Evolutionary conservation across 2,797 vertebrate species (phyloP), one percentile per base, ranked within the genome.

Genomic region (Todus mexicanus): DNA sequence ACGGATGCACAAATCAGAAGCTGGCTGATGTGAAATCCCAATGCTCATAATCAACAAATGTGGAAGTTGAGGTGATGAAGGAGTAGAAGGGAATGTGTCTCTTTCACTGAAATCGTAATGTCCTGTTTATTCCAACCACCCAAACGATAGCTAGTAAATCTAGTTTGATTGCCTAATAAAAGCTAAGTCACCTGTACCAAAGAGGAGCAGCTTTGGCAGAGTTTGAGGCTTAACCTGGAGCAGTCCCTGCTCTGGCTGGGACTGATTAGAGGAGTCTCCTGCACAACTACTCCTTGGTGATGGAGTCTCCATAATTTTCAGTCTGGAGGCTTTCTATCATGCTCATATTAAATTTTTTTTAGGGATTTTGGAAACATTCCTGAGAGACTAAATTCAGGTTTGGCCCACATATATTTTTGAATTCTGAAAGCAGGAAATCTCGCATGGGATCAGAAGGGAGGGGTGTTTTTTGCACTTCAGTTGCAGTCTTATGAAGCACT

Each of bases 61-160:
- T 64, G 83, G 92, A 80, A 18, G n/a, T 93, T 87, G 75, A 87
- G n/a, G 22, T 0, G 3, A 81, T 45, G 72, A 70, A 82, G 48
- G 18, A 85, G 45, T 83, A 78, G 76, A 89, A 84, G 51, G 35
- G 59, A 94, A 91, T 63, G 22, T 47, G 15, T 69, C 35, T 85
- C 42, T 50, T 18, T 50, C 59, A 25, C 40, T 68, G 59, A 85
- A 94, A 88, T 79, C 1, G 1, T 70, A 76, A 53, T 57, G 66
- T 54, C 63, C 71, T 88, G 70, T 81, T 93, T 92, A 84, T 88
- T 79, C 19, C 3, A 69, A 45, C 59, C 83, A 90, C 80, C 43
- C 70, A 90, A 63, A 84, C 74, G 42, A 78, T 43, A 93, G 73
- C 43, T 48, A 69, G 23, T 75, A 92, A 94, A 95, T 81, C 37